Base-by-base conservation (phyloP, 2,797 vertebrate genomes). In the Myripristis jacobus region DNA sequence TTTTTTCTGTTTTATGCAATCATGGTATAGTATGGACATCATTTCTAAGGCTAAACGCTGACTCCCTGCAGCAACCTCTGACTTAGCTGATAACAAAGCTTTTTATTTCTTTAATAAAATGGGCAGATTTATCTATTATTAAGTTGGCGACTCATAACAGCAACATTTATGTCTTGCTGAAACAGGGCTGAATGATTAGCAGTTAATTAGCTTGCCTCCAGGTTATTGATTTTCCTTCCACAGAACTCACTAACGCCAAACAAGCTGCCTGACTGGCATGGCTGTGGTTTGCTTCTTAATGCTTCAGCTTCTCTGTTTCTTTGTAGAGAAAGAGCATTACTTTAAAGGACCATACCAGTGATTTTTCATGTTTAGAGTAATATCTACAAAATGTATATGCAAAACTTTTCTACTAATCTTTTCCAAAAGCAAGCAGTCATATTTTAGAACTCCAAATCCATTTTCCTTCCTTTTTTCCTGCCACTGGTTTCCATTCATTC, bases 121-220 rank as follows among this genome's bases (percentile, higher is more conserved):
- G 34, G 59, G 78, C 83, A 78, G 84, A 90, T 88, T 79, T 86
- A 89, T 90, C 80, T 84, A 80, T 89, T 83, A 90, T 87, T 91
- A 86, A 87, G 80, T 81, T 68, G 88, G 81, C 83, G 80, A 75
- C 78, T 85, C 79, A 87, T 83, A 89, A 89, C 75, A 67, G 71
- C 68, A 63, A 83, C 87, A 79, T 88, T 84, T 75, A 88, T 88
- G 82, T 83, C 82, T 85, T 71, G 70, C 86, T 80, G 87, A 88
- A 82, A 88, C 72, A 75, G 86, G 82, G 72, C 80, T 81, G 87
- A 90, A 91, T 89, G 79, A 91, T 88, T 88, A 86, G 77, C 71
- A 85, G 82, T 89, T 92, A 91, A 92, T 92, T 90, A 91, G 86
- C 84, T 84, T 81, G 76, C 86, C 77, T 91, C 62, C 66, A 86